Evolutionary conservation across 30 jellyfish, hydroid and myxozoan genomes (phyloP), one percentile per base, ranked within the genome.

Genomic region (Cassiopea andromeda): DNA sequence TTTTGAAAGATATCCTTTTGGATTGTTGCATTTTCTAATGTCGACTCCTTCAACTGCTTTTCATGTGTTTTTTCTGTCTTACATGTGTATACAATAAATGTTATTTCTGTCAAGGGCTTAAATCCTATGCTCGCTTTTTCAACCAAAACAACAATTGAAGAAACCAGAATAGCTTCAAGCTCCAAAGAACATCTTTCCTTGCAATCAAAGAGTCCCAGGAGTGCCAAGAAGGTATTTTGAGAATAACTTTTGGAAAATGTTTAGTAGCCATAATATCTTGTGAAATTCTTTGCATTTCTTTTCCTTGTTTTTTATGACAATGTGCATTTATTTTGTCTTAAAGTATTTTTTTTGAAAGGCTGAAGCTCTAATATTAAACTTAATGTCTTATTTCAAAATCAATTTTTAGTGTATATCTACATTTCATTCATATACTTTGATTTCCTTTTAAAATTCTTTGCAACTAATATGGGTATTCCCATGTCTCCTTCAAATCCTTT

Each of bases 91-190:
- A 27, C 38, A 27, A 27, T 27, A 27, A 27, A 70, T 19, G 3
- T 19, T 58, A 16, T 68, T 71, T 60, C 4, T 49, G 0, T 73
- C 16, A 85, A 93, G 98, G 95, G 97, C 5, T 77, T 93, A 1
- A 96, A 89, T 50, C 98, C 98, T 77, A 79, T 89, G 85, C 84
- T 93, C 15, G 85, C 60, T 9, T 93, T 93, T 61, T 76, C 90
- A 27, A 89, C 98, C 48, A 84, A 48, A 14, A 93, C 98, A 19
- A 76, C 60, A 49, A 89, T 93, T 44, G 97, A 89, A 89, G 98
- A 89, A 59, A 66, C 89, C 12, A 15, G 84, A 10, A 81, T 89
- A 16, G 91, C 92, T 48, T 60, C 83, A 59, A 81, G 78, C 64
- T 45, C 89, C 13, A 38, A 78, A 1, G 92, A 80, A 68, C 94